A percentile compares a stretch with the other conserved stretches of the same genome.
phyloP scores from a whole-genome alignment of 2,113 vertebrate species.

The Limanda limanda region DNA sequence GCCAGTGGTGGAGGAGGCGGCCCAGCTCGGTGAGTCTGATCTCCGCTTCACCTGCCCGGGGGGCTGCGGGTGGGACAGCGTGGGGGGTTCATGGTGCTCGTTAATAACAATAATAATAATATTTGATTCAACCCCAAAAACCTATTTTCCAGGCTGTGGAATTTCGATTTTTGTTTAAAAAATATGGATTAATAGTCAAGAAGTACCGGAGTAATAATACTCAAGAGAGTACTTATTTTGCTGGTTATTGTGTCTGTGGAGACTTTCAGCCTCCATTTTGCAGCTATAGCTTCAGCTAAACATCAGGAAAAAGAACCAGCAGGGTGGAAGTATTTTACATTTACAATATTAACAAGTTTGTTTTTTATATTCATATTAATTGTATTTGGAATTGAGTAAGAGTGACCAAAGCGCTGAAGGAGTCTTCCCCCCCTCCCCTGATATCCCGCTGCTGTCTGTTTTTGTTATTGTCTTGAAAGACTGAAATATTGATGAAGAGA shows the following conservation, averaged over 20 bases:
- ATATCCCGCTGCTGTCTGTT: slow-evolving; percentile 53
- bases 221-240: too few relatives aligned
- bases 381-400: background rate
- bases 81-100: too few relatives aligned
- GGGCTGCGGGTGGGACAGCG: too few relatives aligned
- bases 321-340: background rate
- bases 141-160: too few relatives aligned
- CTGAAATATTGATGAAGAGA: slow-evolving; percentile 49
- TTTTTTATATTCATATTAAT: background rate
- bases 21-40: slow-evolving; percentile 90
- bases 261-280: too few relatives aligned
- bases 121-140: too few relatives aligned
- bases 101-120: too few relatives aligned
- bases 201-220: background rate
- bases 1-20: slow-evolving; percentile 84
- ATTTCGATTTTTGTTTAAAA: too few relatives aligned
- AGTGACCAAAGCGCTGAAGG: background rate
- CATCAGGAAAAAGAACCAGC: too few relatives aligned
- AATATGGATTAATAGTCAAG: background rate
- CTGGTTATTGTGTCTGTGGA: too few relatives aligned
- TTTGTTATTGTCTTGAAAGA: slow-evolving; percentile 38
- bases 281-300: background rate
- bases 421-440: background rate
- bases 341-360: background rate
- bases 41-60: background rate